A percentile compares a stretch with the other conserved stretches of the same genome.
These are phyloP conservation scores for Anguilla rostrata DNA, from an alignment of 2,113 vertebrate species.

Conservation along the genomic window DNA sequence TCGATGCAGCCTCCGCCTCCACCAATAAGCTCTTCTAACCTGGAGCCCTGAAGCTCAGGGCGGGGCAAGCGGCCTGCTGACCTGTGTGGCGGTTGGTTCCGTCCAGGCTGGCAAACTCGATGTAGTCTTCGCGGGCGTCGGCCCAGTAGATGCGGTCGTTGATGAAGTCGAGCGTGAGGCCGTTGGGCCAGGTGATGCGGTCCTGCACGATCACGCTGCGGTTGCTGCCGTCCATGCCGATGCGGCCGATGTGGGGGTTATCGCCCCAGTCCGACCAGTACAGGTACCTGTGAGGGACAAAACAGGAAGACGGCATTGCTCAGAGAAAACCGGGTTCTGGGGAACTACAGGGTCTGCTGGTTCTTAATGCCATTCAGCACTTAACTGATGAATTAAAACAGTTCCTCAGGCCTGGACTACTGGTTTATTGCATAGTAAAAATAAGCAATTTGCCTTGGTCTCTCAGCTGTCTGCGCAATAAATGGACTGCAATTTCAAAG, in stretches of 20 bases:
- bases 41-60: too few relatives aligned
- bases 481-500: too few relatives aligned
- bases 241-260: slow-evolving; percentile 90
- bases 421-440: too few relatives aligned
- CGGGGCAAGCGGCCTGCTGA: slow-evolving; percentile 53
- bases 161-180: slow-evolving; percentile 91
- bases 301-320: neutral
- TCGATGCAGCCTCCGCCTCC: too few relatives aligned
- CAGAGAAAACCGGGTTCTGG: too few relatives aligned
- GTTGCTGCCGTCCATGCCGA: slow-evolving; percentile 92
- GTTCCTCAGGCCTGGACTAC: too few relatives aligned
- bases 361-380: too few relatives aligned
- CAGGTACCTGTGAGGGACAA: slow-evolving; percentile 75
- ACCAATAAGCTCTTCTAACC: too few relatives aligned
- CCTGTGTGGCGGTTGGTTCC: slow-evolving; percentile 87
- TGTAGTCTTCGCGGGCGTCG: slow-evolving; percentile 93
- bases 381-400: too few relatives aligned
- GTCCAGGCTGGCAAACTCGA: slow-evolving; percentile 91
- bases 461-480: too few relatives aligned
- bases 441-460: too few relatives aligned
- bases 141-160: slow-evolving; percentile 97
- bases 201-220: slow-evolving; percentile 87
- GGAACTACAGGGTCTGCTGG: too few relatives aligned
- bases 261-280: slow-evolving; percentile 99
- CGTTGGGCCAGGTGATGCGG: slow-evolving; percentile 95